phyloP scores from a whole-genome alignment of 2,797 vertebrate genomes.

The Melopsittacus undulatus region DNA sequence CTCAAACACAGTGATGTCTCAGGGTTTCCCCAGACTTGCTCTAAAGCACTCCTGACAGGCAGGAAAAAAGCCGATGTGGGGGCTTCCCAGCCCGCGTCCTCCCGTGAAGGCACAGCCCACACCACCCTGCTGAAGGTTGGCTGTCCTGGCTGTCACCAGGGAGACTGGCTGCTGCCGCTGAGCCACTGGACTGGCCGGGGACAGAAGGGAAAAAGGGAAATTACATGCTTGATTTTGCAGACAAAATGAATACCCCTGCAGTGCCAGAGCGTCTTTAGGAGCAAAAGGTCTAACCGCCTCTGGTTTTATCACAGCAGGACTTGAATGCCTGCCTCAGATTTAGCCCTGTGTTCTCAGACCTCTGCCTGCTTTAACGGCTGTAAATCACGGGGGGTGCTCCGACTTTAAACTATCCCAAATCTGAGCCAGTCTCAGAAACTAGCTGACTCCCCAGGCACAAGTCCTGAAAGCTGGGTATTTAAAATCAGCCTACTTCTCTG shows the following conservation, averaged over 20 bases:
- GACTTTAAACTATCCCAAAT: neutral
- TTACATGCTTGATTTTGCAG: slow-evolving; percentile 59
- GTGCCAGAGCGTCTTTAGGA: neutral
- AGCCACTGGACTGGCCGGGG: neutral
- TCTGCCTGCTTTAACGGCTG: neutral
- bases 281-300: neutral
- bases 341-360: slow-evolving; percentile 9
- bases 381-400: neutral
- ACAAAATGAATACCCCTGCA: neutral
- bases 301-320: neutral
- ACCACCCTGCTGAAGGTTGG: neutral
- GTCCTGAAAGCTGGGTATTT: neutral
- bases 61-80: neutral
- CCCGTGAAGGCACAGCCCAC: neutral
- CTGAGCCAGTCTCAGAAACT: neutral
- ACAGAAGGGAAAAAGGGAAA: slow-evolving; percentile 22
- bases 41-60: neutral
- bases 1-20: neutral
- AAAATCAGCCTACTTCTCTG: neutral
- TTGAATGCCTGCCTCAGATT: neutral
- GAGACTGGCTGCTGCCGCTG: neutral
- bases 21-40: neutral
- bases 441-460: neutral
- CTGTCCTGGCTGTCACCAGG: neutral
- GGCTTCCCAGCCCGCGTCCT: neutral